phyloP scores from a whole-genome alignment of 2,113 vertebrate genomes.

The Alosa alosa region DNA sequence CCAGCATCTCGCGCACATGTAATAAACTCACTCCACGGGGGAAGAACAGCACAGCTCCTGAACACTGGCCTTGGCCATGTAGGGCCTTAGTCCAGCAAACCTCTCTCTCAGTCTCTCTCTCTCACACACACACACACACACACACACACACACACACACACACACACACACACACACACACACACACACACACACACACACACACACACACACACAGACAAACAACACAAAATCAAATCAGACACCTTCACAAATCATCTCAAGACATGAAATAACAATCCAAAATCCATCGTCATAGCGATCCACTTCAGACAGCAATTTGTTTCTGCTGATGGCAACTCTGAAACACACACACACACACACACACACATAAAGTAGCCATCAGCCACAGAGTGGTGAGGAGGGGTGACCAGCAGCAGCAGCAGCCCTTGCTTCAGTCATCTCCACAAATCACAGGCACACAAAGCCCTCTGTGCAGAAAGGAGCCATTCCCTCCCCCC shows the following conservation, averaged over 20 bases:
- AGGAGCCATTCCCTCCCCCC: background rate
- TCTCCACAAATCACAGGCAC: background rate
- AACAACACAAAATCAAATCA: background rate
- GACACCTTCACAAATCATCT: background rate
- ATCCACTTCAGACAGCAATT: background rate
- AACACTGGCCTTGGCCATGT: background rate
- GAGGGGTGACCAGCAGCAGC: background rate
- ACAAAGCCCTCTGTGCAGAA: conserved; percentile 9
- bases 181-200: background rate
- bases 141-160: conserved; percentile 4
- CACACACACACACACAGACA: conserved; percentile 1
- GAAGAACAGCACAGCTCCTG: background rate
- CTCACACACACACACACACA: background rate
- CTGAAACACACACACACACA: background rate
- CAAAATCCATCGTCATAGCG: background rate
- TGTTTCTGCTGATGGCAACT: background rate
- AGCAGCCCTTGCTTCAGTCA: background rate
- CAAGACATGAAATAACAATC: background rate
- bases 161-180: background rate
- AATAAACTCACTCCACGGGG: conserved; percentile 6
- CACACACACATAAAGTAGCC: background rate
- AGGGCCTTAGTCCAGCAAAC: background rate
- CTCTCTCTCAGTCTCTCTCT: background rate
- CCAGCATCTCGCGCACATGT: background rate
- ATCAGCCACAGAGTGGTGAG: background rate